These are phyloP conservation scores for Pristionchus exspectatus DNA, from an alignment of 2,888 invertebrate genomes.

Conservation along the genomic window DNA sequence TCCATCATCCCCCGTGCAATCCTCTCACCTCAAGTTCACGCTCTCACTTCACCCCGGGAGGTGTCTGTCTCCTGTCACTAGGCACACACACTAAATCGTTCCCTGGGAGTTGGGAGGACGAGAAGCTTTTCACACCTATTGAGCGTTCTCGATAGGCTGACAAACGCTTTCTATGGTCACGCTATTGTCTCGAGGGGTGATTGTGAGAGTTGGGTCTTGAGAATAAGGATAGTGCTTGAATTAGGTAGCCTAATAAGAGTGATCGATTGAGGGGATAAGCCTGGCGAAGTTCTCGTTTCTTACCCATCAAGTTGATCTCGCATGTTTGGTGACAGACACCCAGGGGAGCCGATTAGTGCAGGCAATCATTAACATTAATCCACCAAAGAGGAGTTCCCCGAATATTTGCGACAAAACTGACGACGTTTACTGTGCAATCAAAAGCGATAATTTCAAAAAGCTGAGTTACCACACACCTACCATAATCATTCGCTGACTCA, in stretches of 20 bases:
- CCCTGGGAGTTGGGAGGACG: not conserved
- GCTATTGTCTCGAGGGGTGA: not conserved
- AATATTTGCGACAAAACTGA: too few relatives aligned
- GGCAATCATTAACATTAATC: not conserved
- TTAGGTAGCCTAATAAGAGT: not conserved
- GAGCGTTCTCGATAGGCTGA: not conserved
- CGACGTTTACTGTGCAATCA: too few relatives aligned
- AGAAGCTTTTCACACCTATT: slow-evolving; percentile 43
- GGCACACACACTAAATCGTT: not conserved
- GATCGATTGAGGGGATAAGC: not conserved
- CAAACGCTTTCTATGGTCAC: not conserved
- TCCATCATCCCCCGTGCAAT: too few relatives aligned
- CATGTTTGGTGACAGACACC: slow-evolving; percentile 15
- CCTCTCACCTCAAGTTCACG: slow-evolving; percentile 25
- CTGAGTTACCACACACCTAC: too few relatives aligned
- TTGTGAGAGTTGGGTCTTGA: not conserved
- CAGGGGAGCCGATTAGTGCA: not conserved
- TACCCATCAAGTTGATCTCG: not conserved
- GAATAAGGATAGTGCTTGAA: not conserved
- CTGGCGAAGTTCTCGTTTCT: not conserved
- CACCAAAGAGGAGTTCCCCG: too few relatives aligned
- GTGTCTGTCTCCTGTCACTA: not conserved
- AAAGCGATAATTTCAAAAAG: too few relatives aligned
- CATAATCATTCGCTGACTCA: not conserved
- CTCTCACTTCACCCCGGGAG: slow-evolving; percentile 26